These are phyloP conservation scores for Hypercompe scribonia DNA, from an alignment of 2,888 invertebrate species.

Conservation along the genomic window DNA sequence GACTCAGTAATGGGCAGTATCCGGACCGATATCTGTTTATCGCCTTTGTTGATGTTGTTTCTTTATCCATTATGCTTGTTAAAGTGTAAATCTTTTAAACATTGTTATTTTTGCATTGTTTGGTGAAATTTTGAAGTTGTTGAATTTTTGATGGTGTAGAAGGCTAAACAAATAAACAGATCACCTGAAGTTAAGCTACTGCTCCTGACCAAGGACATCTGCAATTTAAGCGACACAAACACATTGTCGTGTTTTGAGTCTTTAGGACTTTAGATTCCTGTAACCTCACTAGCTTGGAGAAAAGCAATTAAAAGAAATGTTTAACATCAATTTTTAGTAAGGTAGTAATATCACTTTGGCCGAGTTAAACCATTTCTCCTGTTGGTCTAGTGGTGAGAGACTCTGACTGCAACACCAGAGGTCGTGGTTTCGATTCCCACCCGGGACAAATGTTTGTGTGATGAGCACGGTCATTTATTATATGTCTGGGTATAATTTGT, in stretches of 20 bases:
- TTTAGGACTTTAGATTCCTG: neutral
- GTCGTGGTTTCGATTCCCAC: no score
- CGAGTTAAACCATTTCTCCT: no score
- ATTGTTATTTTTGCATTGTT: neutral
- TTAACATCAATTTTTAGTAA: no score
- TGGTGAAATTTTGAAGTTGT: neutral
- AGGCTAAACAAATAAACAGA: neutral
- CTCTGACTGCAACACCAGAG: no score
- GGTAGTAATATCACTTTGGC: no score
- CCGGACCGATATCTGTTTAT: constrained; percentile 31
- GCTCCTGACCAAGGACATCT: neutral
- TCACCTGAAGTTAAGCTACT: neutral
- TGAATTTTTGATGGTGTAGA: neutral
- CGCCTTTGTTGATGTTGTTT: constrained; percentile 14
- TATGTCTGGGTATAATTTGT: no score
- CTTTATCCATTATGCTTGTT: neutral
- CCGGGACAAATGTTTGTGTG: no score
- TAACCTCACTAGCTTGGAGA: neutral
- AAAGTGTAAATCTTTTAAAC: neutral
- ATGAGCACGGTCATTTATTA: no score
- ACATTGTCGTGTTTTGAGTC: neutral
- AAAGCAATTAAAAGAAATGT: neutral
- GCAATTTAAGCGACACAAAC: no score
- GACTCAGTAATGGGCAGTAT: constrained; percentile 42
- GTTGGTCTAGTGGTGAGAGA: no score